Conservation (phyloP, 1,140 invertebrate species). For the Hycleus cichorii region DNA sequence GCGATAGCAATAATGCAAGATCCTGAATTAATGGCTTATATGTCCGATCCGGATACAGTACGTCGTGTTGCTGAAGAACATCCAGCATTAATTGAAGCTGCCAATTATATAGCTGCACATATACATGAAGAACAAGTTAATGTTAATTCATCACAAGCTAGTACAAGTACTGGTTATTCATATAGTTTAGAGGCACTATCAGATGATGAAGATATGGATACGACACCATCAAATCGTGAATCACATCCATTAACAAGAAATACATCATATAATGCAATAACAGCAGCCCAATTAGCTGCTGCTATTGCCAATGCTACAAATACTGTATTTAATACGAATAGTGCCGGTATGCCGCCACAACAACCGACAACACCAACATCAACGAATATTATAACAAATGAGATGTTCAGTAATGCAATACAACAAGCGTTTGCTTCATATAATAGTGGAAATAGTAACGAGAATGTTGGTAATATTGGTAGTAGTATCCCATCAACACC, state of each 20-base stretch:
- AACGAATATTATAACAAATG: slow-evolving; percentile 45
- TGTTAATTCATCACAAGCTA: slow-evolving; percentile 31
- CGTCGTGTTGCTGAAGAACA: slow-evolving; percentile 45
- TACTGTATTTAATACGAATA: slow-evolving; percentile 18
- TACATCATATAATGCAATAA: slow-evolving; percentile 40
- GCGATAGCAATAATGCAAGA: slow-evolving; percentile 51
- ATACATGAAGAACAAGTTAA: slow-evolving; percentile 45
- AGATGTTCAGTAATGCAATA: slow-evolving; percentile 52
- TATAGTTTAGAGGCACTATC: slow-evolving; percentile 47
- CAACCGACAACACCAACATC: slow-evolving; percentile 19
- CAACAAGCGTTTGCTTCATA: slow-evolving; percentile 46
- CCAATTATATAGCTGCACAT: slow-evolving; percentile 46
- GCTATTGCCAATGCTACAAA: slow-evolving; percentile 45
- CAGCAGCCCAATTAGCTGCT: slow-evolving; percentile 45
- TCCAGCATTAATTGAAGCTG: slow-evolving; percentile 46
- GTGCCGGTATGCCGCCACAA: not conserved
- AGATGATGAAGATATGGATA: slow-evolving; percentile 53
- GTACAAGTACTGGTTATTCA: slow-evolving; percentile 38
- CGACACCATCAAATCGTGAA: slow-evolving; percentile 44
- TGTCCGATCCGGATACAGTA: slow-evolving; percentile 47
- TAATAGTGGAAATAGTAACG: not conserved
- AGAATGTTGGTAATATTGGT: not conserved
- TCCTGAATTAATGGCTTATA: slow-evolving; percentile 48
- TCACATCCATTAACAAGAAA: slow-evolving; percentile 32
- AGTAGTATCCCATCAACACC: not conserved